Percentiles rank a stretch among this genome's conserved stretches.
Evolutionary conservation across 2,797 vertebrate genomes (phyloP).

Genomic region (Sparidentex hasta): DNA sequence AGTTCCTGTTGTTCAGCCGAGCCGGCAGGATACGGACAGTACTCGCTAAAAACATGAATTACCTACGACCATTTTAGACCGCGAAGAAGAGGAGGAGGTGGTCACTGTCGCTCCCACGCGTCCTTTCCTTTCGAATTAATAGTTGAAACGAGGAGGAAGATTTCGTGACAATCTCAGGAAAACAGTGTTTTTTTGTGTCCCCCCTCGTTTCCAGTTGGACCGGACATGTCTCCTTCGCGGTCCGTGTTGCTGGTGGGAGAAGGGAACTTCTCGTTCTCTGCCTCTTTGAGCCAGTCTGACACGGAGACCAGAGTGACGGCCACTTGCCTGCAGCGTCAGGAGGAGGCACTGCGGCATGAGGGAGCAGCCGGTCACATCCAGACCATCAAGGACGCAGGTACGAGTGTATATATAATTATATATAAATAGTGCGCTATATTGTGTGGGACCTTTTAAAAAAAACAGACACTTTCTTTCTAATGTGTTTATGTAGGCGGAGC

Average conservation of each 20-base stretch:
- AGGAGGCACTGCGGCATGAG: slow-evolving; percentile 76
- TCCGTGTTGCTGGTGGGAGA: slow-evolving; percentile 92
- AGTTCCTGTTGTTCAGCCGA: accelerated
- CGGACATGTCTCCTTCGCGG: slow-evolving; percentile 67
- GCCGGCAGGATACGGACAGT: neutral
- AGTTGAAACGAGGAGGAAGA: neutral
- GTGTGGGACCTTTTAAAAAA: neutral
- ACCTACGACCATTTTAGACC: neutral
- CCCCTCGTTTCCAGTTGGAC: neutral
- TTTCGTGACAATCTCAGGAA: neutral
- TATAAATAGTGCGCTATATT: neutral
- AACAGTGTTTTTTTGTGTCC: neutral
- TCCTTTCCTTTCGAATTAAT: neutral
- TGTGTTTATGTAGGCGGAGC: slow-evolving; percentile 83
- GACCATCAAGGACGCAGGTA: slow-evolving; percentile 87
- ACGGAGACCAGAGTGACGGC: slow-evolving; percentile 82
- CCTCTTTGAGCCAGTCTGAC: slow-evolving; percentile 76
- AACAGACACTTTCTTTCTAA: neutral
- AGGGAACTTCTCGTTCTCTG: slow-evolving; percentile 96
- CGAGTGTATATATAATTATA: neutral
- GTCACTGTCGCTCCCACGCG: slow-evolving; percentile 14
- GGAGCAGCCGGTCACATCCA: slow-evolving; percentile 81
- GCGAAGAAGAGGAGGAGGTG: slow-evolving; percentile 7
- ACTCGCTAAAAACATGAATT: slow-evolving; percentile 7
- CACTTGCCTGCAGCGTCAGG: slow-evolving; percentile 88